phyloP scores from a whole-genome alignment of 2,797 vertebrate genomes.

The Silurus lanzhouensis region DNA sequence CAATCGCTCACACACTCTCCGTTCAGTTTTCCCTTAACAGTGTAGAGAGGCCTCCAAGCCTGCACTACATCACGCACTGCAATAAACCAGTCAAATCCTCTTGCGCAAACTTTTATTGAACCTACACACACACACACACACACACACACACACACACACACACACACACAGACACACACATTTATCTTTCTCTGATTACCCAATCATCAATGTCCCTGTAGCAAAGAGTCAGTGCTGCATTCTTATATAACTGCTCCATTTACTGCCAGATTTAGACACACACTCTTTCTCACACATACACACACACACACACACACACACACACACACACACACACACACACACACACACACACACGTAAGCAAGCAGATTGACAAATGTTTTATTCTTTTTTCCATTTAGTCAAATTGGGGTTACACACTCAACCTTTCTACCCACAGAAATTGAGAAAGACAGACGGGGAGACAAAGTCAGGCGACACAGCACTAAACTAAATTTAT shows the following conservation, averaged over 20 bases:
- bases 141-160: constrained; percentile 27
- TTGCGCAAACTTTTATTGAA: constrained; percentile 51
- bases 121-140: constrained; percentile 21
- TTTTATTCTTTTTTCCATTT: background rate
- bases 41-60: constrained; percentile 70
- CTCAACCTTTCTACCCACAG: background rate
- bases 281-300: background rate
- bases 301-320: constrained; percentile 7
- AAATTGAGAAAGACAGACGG: background rate
- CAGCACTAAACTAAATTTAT: constrained; percentile 28
- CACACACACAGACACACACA: constrained; percentile 39
- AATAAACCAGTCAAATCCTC: constrained; percentile 74
- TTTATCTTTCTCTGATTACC: constrained; percentile 55
- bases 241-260: constrained; percentile 53
- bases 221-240: constrained; percentile 48
- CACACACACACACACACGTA: background rate
- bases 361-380: background rate
- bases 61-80: constrained; percentile 75
- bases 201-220: constrained; percentile 49
- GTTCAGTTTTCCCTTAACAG: constrained; percentile 65
- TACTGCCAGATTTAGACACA: constrained; percentile 20
- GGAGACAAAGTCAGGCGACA: background rate
- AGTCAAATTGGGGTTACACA: background rate
- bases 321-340: constrained; percentile 1
- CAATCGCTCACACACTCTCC: constrained; percentile 35